These are phyloP conservation scores for Thryonomys swinderianus DNA, from an alignment of 2,113 vertebrate genomes.

Conservation along the genomic window DNA sequence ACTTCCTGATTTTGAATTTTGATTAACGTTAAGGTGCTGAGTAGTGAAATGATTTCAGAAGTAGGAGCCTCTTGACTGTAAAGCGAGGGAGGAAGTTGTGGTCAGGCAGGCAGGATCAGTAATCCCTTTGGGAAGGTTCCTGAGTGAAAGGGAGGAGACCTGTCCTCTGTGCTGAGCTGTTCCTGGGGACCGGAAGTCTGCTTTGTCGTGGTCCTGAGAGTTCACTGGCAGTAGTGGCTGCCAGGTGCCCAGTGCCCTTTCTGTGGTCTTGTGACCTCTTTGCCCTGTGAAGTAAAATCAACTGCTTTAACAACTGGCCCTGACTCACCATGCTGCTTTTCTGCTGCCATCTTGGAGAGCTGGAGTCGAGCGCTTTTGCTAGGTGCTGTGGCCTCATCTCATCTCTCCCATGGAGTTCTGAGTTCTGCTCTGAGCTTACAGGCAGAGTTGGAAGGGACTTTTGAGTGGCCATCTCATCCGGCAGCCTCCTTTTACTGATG, in stretches of 20 bases:
- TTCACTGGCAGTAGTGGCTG: neutral
- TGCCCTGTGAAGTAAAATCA: slow-evolving; percentile 42
- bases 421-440: slow-evolving; percentile 24
- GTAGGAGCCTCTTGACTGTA: slow-evolving; percentile 25
- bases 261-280: slow-evolving; percentile 50
- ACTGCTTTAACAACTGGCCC: neutral
- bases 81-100: neutral
- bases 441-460: neutral
- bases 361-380: neutral
- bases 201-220: neutral
- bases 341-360: neutral
- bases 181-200: neutral
- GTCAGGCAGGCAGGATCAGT: neutral
- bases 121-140: neutral
- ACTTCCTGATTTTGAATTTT: slow-evolving; percentile 43
- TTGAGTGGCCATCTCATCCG: slow-evolving; percentile 3
- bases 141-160: neutral
- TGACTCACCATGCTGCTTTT: neutral
- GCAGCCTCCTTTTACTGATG: neutral
- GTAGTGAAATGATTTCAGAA: slow-evolving; percentile 52
- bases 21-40: slow-evolving; percentile 51
- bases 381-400: neutral
- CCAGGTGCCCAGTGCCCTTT: neutral
- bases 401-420: slow-evolving; percentile 25
- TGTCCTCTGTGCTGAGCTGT: neutral